Evolutionary conservation across 2,888 invertebrate species (phyloP), one percentile per base, ranked within the genome.

Genomic region (Brachynemurus nebulosus): DNA sequence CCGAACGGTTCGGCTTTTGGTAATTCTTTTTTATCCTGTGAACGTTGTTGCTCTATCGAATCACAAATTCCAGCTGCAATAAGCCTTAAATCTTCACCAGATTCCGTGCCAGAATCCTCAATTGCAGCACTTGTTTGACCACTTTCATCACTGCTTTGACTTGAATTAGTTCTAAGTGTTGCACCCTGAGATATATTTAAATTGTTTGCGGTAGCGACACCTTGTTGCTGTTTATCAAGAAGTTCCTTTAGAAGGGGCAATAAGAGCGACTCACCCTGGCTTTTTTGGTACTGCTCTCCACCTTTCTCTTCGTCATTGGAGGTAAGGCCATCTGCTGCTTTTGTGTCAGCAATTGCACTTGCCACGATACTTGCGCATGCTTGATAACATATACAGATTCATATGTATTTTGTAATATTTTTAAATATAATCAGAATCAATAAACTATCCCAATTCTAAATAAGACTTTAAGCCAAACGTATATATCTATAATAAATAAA

Each of bases 241-340:
- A 77, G 69, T 48, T 74, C 76, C 68, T 78, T 77, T 62, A 78
- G 72, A 61, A 78, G 70, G 58, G 78, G 77, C 56, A 78, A 72
- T 54, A 78, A 72, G 59, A 78, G 74, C 57, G 78, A 81, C 82
- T 83, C 83, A 82, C 83, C 82, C 69, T 80, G 73, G 46, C 68
- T 62, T 42, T 48, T 46, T 40, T 58, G 61, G 41, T 62, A 65
- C 50, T 64, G 67, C 50, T 62, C 65, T 57, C 66, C 59, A 55
- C 65, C 66, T 58, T 63, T 67, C 53, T 45, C 44, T 35, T 42
- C 43, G 12, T 44, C 11, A 45, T 7, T 23, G 18, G 34, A 18
- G 18, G 16, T 20, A 5, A 20, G 7, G n/a, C n/a, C 8, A 12
- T 37, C 52, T 33, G 52, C 48, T 44, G 25, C 21, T 20, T 25